A percentile compares a stretch with the other conserved stretches of the same genome.
phyloP scores from a whole-genome alignment of 2,113 vertebrate genomes.

The Clarias macrocephalus region DNA sequence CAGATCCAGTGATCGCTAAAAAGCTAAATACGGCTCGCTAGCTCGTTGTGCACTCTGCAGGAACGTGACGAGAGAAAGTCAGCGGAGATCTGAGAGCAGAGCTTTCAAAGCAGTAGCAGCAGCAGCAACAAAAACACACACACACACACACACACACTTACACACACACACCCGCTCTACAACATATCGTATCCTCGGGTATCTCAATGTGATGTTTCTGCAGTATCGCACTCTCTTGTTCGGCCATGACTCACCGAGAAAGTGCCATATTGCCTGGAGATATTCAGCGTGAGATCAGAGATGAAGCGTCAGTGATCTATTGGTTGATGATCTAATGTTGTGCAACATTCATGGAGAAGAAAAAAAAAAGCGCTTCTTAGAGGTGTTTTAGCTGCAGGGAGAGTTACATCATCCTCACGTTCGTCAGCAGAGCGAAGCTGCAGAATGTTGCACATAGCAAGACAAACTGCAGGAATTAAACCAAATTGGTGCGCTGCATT shows the following conservation, averaged over 20 bases:
- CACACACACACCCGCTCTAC: background rate
- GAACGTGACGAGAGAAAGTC: background rate
- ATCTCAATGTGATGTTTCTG: background rate
- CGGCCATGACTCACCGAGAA: constrained; percentile 5
- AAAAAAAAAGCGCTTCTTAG: background rate
- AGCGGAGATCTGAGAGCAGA: background rate
- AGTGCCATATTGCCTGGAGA: constrained; percentile 20
- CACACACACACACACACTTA: background rate
- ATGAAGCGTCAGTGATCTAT: constrained; percentile 17
- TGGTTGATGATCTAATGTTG: constrained; percentile 25
- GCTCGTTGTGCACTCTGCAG: background rate
- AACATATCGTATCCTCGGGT: background rate
- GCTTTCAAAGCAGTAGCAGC: background rate
- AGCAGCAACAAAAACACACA: background rate
- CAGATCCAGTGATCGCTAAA: background rate
- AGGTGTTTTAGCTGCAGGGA: constrained; percentile 12
- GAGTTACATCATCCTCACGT: constrained; percentile 7
- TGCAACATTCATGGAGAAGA: constrained; percentile 6
- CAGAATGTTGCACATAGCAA: background rate
- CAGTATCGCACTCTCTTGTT: background rate
- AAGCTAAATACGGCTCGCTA: constrained; percentile 15
- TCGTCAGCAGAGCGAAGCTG: background rate
- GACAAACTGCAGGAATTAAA: background rate
- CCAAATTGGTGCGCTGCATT: no score
- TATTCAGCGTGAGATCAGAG: background rate